These are phyloP conservation scores for Hermaeophaga mercurialis DNA, from an alignment of 2,888 invertebrate genomes.

Conservation along the genomic window DNA sequence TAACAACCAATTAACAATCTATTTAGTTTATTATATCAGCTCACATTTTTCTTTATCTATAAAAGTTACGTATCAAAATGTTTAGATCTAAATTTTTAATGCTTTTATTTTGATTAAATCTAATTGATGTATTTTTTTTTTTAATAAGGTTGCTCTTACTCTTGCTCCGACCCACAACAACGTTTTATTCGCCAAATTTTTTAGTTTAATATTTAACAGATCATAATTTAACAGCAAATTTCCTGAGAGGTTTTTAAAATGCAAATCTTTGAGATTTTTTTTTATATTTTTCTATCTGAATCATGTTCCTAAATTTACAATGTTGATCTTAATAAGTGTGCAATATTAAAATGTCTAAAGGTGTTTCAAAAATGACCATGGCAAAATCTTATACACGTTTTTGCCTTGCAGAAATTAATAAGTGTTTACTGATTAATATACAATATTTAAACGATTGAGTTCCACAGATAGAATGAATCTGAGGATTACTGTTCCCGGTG, in stretches of 20 bases:
- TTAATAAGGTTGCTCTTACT: too few relatives aligned
- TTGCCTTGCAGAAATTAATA: background rate
- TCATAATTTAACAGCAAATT: background rate
- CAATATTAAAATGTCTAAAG: background rate
- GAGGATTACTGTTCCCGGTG: too few relatives aligned
- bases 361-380: conserved; percentile 8
- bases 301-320: conserved; percentile 8
- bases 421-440: background rate
- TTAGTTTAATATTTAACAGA: background rate
- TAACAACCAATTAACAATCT: too few relatives aligned
- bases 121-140: too few relatives aligned
- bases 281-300: background rate
- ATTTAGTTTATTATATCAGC: too few relatives aligned
- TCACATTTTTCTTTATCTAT: too few relatives aligned
- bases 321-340: conserved; percentile 1
- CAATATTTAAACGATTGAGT: background rate
- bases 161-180: too few relatives aligned
- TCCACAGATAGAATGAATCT: background rate
- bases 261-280: conserved; percentile 1
- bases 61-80: background rate
- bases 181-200: background rate
- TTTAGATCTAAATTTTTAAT: background rate
- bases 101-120: too few relatives aligned
- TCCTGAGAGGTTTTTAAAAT: background rate
- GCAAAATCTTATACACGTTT: background rate